These are phyloP conservation scores for Chloropsis hardwickii DNA, from an alignment of 2,113 vertebrate genomes.

Conservation along the genomic window DNA sequence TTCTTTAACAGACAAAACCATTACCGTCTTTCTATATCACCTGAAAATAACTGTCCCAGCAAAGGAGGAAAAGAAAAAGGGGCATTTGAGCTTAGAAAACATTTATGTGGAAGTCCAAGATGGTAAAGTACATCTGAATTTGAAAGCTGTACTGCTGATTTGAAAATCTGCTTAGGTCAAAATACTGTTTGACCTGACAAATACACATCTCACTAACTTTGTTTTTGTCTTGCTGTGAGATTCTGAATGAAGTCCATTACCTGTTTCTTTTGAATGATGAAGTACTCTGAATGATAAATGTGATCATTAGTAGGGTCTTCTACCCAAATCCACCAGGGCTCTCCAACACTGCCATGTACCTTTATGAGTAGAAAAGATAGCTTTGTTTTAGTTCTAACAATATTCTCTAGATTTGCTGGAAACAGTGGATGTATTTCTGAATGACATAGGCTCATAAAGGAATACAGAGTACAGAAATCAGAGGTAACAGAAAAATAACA, in stretches of 20 bases:
- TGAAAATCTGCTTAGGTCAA: not conserved
- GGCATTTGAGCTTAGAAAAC: not conserved
- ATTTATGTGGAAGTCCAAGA: not conserved
- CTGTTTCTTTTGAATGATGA: conserved; percentile 98
- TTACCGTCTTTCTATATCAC: not conserved
- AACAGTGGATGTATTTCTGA: not conserved
- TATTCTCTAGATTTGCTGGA: not conserved
- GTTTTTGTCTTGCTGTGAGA: not conserved
- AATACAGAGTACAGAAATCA: not conserved
- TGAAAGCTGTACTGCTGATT: not conserved
- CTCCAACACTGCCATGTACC: conserved; percentile 93
- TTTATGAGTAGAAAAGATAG: conserved; percentile 47
- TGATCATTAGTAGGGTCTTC: conserved; percentile 97
- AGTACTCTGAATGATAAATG: conserved; percentile 98
- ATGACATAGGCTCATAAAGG: not conserved
- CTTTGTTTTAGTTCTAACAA: not conserved
- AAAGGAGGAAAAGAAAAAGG: not conserved
- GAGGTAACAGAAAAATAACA: not conserved
- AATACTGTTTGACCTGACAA: not conserved
- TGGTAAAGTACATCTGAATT: not conserved
- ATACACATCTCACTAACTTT: not conserved
- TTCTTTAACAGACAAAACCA: not conserved
- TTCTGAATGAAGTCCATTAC: conserved; percentile 65
- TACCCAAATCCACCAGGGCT: conserved; percentile 99
- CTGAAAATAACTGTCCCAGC: not conserved